Percentiles rank a stretch among this genome's conserved stretches.
These are phyloP conservation scores for Arctopsyche grandis DNA, from an alignment of 1,140 invertebrate species.

Conservation along the genomic window DNA sequence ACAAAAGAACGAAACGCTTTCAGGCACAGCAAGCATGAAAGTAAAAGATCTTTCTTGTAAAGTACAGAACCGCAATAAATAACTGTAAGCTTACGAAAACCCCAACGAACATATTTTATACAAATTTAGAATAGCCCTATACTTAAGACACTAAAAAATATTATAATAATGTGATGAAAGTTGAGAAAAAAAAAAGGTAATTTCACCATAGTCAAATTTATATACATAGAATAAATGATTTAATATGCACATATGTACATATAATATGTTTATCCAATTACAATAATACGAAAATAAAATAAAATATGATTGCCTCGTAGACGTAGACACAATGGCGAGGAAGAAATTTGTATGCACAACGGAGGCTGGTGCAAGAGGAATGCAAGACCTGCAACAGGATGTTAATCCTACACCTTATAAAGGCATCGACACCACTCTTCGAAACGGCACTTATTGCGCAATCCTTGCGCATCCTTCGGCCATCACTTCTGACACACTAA, in stretches of 20 bases:
- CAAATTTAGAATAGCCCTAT: background rate
- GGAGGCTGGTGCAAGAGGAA: background rate
- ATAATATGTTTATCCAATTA: too few relatives aligned
- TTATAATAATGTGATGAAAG: too few relatives aligned
- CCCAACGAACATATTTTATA: background rate
- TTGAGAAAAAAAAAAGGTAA: too few relatives aligned
- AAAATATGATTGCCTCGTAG: background rate
- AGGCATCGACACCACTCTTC: background rate
- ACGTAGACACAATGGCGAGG: background rate
- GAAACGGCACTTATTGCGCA: slow-evolving; percentile 32
- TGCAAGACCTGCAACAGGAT: slow-evolving; percentile 33
- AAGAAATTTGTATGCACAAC: slow-evolving; percentile 33
- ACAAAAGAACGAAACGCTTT: too few relatives aligned
- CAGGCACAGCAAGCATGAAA: background rate
- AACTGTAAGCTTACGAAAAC: background rate
- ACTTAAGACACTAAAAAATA: too few relatives aligned
- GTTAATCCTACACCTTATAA: slow-evolving; percentile 28
- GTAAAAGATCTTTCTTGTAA: background rate
- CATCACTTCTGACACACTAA: background rate
- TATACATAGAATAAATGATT: too few relatives aligned
- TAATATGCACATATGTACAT: too few relatives aligned
- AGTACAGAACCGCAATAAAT: slow-evolving; percentile 8
- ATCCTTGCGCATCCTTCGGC: background rate
- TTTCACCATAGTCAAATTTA: too few relatives aligned
- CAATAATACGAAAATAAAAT: too few relatives aligned